phyloP scores from a whole-genome alignment of 2,113 vertebrate species.

The Aptenodytes patagonicus region DNA sequence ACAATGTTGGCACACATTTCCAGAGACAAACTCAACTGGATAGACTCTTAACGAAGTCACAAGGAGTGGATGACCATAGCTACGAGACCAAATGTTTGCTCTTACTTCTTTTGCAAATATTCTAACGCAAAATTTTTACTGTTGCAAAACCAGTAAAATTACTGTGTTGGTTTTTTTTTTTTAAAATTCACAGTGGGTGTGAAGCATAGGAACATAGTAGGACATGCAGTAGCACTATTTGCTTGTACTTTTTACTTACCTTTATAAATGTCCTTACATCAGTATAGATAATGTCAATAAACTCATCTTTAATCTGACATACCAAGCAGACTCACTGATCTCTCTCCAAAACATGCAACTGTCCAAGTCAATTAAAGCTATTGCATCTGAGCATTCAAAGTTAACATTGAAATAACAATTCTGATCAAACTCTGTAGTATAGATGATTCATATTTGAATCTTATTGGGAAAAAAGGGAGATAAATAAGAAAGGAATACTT shows the following conservation, averaged over 20 bases:
- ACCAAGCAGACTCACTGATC: neutral
- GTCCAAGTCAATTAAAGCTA: neutral
- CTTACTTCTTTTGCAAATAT: neutral
- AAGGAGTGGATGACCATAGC: neutral
- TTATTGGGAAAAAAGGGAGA: neutral
- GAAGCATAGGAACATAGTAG: neutral
- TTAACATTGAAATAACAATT: neutral
- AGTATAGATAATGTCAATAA: neutral
- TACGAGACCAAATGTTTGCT: neutral
- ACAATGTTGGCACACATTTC: neutral
- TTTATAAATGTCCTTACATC: neutral
- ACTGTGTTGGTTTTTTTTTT: neutral
- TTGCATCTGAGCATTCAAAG: neutral
- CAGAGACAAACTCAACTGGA: neutral
- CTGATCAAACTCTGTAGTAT: neutral
- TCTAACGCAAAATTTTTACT: neutral
- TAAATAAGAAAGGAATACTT: neutral
- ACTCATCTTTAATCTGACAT: neutral
- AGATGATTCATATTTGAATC: neutral
- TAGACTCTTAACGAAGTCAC: neutral
- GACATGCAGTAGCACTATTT: neutral
- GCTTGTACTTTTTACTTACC: neutral
- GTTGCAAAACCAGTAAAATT: neutral
- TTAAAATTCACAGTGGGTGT: neutral
- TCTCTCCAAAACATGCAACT: neutral